Evolutionary conservation across 2,113 vertebrate species (phyloP), one percentile per base, ranked within the genome.

Genomic region (Cathartes aura): DNA sequence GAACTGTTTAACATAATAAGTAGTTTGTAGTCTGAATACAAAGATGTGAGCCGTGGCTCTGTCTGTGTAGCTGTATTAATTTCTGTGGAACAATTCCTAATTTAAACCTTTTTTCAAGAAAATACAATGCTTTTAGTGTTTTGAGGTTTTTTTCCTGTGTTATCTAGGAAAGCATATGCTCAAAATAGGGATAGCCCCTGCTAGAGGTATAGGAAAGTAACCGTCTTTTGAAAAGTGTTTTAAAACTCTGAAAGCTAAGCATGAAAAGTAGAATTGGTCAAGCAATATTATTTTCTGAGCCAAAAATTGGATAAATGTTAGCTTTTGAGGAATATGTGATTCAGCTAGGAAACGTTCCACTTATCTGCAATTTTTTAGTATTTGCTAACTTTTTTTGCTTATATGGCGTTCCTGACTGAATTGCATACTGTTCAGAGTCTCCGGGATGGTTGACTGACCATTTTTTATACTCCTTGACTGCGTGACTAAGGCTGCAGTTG

Each of bases 91-190:
- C 29, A 40, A 30, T 60, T 89, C 36, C 32, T 66, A 68, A 47
- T 91, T 94, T 66, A 70, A 86, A 74, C 9, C 0, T 19, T 58
- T 84, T 94, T 45, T 80, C 50, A 88, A 29, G 38, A 81, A 73
- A 94, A 86, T 70, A 18, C 11, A 86, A 12, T 43, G 6, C 20
- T 93, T 67, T 82, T 43, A 85, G n/a, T 90, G 29, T 75, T 93
- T 68, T 81, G 43, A 38, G 27, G 18, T 29, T 53, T 63, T 88
- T 55, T 80, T n/a, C 40, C 34, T 70, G 3, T 42, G 19, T 71
- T 88, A 87, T 74, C 79, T 88, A 26, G 36, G 47, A 93, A 94
- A 93, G 3, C 78, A 74, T 45, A 80, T 76, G 72, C 38, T 87
- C 19, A n/a, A 88, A 95, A 82, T 15, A 48, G 26, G 34, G 29